Base-by-base conservation (phyloP, 2,797 vertebrate genomes). In the Eospalax fontanierii region DNA sequence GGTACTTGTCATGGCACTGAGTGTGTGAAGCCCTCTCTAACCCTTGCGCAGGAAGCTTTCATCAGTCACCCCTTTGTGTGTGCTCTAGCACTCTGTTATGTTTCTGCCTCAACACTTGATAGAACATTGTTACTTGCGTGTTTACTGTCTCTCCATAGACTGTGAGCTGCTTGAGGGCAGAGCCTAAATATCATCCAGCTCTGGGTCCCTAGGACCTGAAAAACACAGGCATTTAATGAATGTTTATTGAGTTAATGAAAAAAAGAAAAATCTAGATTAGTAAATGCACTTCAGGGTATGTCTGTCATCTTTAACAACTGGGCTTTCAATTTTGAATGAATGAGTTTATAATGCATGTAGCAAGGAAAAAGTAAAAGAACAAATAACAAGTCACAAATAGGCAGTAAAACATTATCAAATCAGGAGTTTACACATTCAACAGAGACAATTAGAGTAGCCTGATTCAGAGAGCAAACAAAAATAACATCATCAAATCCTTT, bases 211-310 rank as follows among this genome's bases (percentile, higher is more conserved):
- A 33, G 93, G 78, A 95, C 87, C 96, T 85, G 73, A 92, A 59
- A 54, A 93, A 95, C 90, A 73, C 80, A 89, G 94, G 89, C 76
- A 21, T 92, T 81, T 95, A 97, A 97, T 97, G 97, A 97, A 97
- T 78, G 61, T 95, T 93, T 96, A 90, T 93, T 95, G 89, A 94
- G 84, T 79, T 87, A 95, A 76, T 76, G 93, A 90, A 46, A n/a
- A n/a, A n/a, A n/a, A n/a, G n/a, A n/a, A n/a, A n/a, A n/a, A n/a
- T n/a, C n/a, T n/a, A n/a, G n/a, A n/a, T n/a, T n/a, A n/a, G n/a
- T n/a, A n/a, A n/a, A n/a, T n/a, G n/a, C n/a, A n/a, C n/a, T n/a
- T n/a, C n/a, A n/a, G n/a, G n/a, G n/a, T n/a, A n/a, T n/a, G n/a
- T n/a, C n/a, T n/a, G n/a, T n/a, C n/a, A n/a, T n/a, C n/a, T n/a